These are phyloP conservation scores for Clepsis dumicolana DNA, from an alignment of 2,888 invertebrate species.

Conservation along the genomic window DNA sequence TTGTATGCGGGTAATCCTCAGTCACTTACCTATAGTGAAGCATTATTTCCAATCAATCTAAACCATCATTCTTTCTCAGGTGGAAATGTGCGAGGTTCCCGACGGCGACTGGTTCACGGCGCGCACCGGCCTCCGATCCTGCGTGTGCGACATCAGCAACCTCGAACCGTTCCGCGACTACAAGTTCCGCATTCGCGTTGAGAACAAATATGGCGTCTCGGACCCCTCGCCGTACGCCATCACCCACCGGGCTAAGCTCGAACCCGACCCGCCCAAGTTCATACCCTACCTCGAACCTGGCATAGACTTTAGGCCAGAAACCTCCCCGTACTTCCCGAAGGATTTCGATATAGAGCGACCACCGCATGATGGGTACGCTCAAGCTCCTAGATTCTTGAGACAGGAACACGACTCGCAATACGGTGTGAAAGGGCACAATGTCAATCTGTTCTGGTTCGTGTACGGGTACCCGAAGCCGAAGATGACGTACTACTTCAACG, in stretches of 20 bases:
- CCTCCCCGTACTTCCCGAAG: slow-evolving; percentile 95
- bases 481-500: slow-evolving; percentile 95
- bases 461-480: slow-evolving; percentile 98
- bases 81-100: slow-evolving; percentile 97
- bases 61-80: slow-evolving; percentile 59
- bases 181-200: slow-evolving; percentile 97
- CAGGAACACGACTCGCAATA: slow-evolving; percentile 95
- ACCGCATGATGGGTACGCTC: slow-evolving; percentile 93
- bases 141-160: slow-evolving; percentile 95
- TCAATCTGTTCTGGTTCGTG: slow-evolving; percentile 96
- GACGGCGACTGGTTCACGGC: slow-evolving; percentile 97
- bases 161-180: slow-evolving; percentile 97
- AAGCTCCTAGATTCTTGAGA: slow-evolving; percentile 94
- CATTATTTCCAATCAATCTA: not conserved
- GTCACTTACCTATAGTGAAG: not conserved
- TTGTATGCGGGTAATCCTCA: not conserved
- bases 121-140: slow-evolving; percentile 93
- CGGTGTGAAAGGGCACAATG: slow-evolving; percentile 96
- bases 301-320: slow-evolving; percentile 93
- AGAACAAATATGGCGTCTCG: slow-evolving; percentile 98
- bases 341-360: slow-evolving; percentile 97
- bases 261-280: slow-evolving; percentile 92
- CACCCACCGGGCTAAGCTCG: slow-evolving; percentile 92
- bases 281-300: slow-evolving; percentile 93
- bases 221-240: slow-evolving; percentile 97